A percentile compares a stretch with the other conserved stretches of the same genome.
Conservation (phyloP, 2,113 vertebrate species). For the Hemiprocne comata region DNA sequence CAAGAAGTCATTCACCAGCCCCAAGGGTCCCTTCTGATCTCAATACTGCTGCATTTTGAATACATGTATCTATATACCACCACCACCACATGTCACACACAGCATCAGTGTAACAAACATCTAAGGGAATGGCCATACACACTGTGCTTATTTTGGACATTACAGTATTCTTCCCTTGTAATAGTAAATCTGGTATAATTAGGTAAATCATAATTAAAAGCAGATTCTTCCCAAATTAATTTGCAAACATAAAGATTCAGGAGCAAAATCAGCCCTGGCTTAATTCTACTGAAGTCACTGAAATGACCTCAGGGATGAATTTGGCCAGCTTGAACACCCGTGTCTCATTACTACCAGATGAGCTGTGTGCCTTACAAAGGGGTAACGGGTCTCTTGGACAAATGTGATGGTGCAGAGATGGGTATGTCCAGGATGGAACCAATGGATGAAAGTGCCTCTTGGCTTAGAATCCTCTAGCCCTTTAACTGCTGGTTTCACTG, state of each 20-base stretch:
- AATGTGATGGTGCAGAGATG: rapidly evolving
- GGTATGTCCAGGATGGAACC: neutral
- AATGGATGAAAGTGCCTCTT: neutral
- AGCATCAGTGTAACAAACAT: neutral
- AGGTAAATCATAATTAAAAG: neutral
- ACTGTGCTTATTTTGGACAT: neutral
- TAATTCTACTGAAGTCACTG: neutral
- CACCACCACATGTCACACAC: neutral
- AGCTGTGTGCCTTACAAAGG: neutral
- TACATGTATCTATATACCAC: no score
- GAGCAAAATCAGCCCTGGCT: neutral
- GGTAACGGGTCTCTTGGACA: neutral
- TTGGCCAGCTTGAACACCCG: neutral
- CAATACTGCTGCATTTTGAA: neutral
- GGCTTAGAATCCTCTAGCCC: neutral
- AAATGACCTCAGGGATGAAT: neutral
- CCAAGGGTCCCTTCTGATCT: neutral
- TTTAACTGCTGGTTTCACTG: neutral
- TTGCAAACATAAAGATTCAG: neutral
- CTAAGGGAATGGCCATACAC: neutral
- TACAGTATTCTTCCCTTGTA: neutral
- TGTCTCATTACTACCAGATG: neutral
- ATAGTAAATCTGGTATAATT: neutral
- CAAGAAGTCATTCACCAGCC: neutral
- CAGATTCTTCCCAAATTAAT: slow-evolving; percentile 26